Percentiles rank a stretch among this genome's conserved stretches.
Conservation (phyloP, 2,113 vertebrate species). For the Glareola pratincola region DNA sequence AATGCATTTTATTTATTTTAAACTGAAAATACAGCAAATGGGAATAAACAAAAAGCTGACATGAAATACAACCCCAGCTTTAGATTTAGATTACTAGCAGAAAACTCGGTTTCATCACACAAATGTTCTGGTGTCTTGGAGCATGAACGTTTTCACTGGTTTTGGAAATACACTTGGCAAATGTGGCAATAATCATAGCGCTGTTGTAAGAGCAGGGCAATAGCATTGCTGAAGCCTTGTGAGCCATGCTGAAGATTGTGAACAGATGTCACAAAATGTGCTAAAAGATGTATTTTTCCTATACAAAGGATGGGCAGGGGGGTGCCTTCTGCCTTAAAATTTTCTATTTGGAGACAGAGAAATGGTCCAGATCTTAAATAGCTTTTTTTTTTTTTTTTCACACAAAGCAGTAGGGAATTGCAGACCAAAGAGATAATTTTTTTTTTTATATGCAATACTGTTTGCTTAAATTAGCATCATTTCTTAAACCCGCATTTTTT, state of each 20-base stretch:
- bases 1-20: conserved; percentile 12
- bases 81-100: neutral
- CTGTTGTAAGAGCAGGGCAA: neutral
- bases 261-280: neutral
- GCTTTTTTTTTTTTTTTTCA: neutral
- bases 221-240: neutral
- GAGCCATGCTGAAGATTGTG: neutral
- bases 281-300: neutral
- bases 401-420: neutral
- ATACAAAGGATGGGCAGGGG: neutral
- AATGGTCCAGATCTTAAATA: neutral
- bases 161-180: neutral
- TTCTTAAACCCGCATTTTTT: conserved; percentile 64
- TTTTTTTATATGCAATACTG: neutral
- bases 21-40: neutral
- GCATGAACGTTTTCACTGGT: neutral
- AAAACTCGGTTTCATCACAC: neutral
- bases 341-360: neutral
- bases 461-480: conserved; percentile 9
- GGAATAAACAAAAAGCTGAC: neutral
- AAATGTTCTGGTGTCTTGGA: neutral
- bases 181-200: neutral
- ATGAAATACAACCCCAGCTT: neutral
- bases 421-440: neutral
- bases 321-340: neutral